Conservation (phyloP, 2,113 vertebrate species). For the Chaetops frenatus region DNA sequence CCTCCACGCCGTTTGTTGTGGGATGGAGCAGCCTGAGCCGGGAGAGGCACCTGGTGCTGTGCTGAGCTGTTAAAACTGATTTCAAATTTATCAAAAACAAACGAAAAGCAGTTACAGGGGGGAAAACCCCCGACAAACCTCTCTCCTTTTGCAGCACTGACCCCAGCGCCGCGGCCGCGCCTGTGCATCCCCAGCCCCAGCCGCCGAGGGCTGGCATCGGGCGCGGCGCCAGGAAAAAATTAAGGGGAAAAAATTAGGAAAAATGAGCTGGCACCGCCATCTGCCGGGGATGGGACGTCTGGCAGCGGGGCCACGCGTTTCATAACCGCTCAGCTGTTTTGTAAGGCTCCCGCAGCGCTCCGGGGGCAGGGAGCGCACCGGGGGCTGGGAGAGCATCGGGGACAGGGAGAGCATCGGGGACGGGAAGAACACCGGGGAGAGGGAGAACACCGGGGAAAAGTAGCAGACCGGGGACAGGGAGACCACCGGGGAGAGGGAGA, state of each 20-base stretch:
- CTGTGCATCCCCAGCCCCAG: background rate
- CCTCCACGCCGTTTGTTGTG: accelerated
- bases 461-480: background rate
- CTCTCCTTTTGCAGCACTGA: background rate
- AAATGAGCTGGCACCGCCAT: constrained; percentile 49
- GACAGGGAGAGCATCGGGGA: accelerated
- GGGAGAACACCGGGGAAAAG: accelerated
- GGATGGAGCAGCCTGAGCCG: background rate
- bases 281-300: background rate
- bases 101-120: accelerated
- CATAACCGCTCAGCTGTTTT: background rate
- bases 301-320: background rate
- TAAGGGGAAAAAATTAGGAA: background rate
- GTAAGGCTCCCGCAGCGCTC: background rate
- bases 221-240: background rate
- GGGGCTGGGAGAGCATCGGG: background rate
- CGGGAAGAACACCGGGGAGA: background rate
- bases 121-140: accelerated
- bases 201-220: background rate
- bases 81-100: background rate
- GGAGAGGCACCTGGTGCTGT: background rate
- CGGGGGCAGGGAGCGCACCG: background rate
- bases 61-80: background rate
- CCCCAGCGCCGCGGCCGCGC: background rate
- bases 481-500: background rate